Conservation (phyloP, 2,888 invertebrate genomes). For the Tetragonisca angustula region DNA sequence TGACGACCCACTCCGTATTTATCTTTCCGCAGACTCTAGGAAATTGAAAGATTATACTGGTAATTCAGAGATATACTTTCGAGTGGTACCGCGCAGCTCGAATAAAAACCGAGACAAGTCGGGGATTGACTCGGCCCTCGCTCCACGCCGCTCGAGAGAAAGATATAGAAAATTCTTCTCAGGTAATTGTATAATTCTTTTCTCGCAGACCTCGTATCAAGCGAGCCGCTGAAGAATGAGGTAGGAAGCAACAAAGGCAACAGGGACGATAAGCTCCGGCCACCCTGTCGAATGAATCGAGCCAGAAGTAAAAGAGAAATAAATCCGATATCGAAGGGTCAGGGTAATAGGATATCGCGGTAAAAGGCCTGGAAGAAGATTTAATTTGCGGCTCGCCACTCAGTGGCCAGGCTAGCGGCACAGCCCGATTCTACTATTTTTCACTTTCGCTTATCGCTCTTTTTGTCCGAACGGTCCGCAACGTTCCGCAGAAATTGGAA, state of each 20-base stretch:
- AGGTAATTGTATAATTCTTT: neutral
- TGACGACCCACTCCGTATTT: no score
- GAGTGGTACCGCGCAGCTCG: no score
- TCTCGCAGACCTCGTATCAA: neutral
- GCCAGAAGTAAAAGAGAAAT: constrained; percentile 41
- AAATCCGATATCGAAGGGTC: constrained; percentile 30
- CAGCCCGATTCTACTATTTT: constrained; percentile 53
- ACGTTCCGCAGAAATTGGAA: constrained; percentile 12
- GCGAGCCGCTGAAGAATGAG: neutral
- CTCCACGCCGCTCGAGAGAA: no score
- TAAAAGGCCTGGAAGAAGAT: constrained; percentile 52
- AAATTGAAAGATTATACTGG: no score
- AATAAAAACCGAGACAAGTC: no score
- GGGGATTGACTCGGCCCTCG: no score
- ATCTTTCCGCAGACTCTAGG: no score
- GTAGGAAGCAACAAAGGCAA: neutral
- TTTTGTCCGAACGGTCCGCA: neutral
- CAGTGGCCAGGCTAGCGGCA: constrained; percentile 30
- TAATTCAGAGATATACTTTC: no score
- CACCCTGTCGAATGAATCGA: constrained; percentile 33
- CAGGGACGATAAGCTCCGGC: neutral
- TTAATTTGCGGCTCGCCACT: constrained; percentile 61
- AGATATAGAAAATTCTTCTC: neutral
- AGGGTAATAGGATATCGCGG: constrained; percentile 16
- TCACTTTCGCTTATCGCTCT: constrained; percentile 25